phyloP scores from a whole-genome alignment of 2,888 invertebrate genomes.

The Ptychoptera albimana region DNA sequence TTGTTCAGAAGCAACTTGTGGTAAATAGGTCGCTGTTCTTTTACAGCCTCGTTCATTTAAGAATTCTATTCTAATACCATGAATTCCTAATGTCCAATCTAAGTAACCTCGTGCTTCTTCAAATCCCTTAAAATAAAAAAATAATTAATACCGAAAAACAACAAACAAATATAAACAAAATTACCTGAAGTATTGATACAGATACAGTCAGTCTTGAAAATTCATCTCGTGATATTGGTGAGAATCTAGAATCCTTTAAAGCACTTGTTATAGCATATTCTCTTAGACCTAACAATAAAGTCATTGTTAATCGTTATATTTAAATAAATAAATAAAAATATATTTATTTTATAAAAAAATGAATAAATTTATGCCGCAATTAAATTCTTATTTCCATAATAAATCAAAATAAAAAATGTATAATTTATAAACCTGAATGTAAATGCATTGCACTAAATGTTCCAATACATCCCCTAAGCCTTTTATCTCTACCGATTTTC shows the following conservation, averaged over 20 bases:
- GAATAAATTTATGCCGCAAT: too few relatives aligned
- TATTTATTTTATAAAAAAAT: too few relatives aligned
- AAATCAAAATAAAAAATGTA: not conserved
- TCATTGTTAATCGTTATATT: too few relatives aligned
- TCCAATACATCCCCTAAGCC: conserved; percentile 95
- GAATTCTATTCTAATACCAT: conserved; percentile 97
- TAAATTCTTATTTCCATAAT: too few relatives aligned
- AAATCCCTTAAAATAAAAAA: conserved; percentile 42
- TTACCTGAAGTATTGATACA: conserved; percentile 77
- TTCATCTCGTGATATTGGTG: conserved; percentile 88
- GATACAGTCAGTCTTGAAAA: conserved; percentile 84
- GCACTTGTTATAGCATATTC: conserved; percentile 98
- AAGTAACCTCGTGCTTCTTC: conserved; percentile 89
- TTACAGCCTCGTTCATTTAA: conserved; percentile 83
- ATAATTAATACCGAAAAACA: not conserved
- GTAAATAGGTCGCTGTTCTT: conserved; percentile 94
- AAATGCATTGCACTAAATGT: conserved; percentile 95
- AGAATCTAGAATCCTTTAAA: conserved; percentile 92
- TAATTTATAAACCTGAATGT: conserved; percentile 48
- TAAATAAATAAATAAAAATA: too few relatives aligned
- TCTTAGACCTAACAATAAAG: conserved; percentile 58
- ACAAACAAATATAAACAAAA: not conserved
- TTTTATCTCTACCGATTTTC: conserved; percentile 92
- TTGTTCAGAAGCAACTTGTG: conserved; percentile 96
- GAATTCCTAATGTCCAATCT: conserved; percentile 94